These are phyloP conservation scores for Achroia grisella DNA, from an alignment of 1,140 invertebrate species.

Conservation along the genomic window DNA sequence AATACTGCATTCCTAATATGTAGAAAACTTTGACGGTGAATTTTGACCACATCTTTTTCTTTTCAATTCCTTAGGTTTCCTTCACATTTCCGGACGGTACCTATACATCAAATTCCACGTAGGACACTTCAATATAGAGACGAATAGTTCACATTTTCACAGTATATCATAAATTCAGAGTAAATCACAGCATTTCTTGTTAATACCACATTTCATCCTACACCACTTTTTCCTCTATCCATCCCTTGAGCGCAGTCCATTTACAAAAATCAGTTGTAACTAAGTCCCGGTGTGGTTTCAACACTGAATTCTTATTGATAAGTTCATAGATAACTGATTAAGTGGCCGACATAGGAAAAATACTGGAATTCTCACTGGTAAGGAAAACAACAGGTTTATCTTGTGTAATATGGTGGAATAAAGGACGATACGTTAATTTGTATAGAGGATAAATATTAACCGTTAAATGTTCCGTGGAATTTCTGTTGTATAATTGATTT, in stretches of 20 bases:
- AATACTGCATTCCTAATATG: conserved; percentile 43
- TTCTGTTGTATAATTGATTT: no score
- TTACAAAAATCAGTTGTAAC: conserved; percentile 13
- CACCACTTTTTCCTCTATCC: conserved; percentile 30
- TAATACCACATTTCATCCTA: no score
- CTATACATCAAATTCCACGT: conserved; percentile 3
- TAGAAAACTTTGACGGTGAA: conserved; percentile 38
- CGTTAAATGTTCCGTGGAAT: no score
- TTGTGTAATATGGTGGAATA: no score
- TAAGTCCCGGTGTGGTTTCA: not conserved
- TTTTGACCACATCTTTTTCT: conserved; percentile 6
- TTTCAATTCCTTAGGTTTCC: conserved; percentile 5
- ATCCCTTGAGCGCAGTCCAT: conserved; percentile 28
- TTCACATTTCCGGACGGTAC: conserved; percentile 3
- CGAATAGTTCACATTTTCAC: conserved; percentile 1
- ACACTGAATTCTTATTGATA: conserved; percentile 4
- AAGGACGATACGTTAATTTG: no score
- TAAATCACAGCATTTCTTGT: no score
- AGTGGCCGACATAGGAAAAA: conserved; percentile 2
- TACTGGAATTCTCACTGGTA: conserved; percentile 8
- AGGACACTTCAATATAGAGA: conserved; percentile 3
- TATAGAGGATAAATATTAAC: no score
- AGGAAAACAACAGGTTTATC: not conserved
- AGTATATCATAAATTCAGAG: no score
- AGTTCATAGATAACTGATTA: not conserved